A percentile compares a stretch with the other conserved stretches of the same genome.
Evolutionary conservation across 1,140 invertebrate species (phyloP).

Genomic region (Sarcophaga peregrina): DNA sequence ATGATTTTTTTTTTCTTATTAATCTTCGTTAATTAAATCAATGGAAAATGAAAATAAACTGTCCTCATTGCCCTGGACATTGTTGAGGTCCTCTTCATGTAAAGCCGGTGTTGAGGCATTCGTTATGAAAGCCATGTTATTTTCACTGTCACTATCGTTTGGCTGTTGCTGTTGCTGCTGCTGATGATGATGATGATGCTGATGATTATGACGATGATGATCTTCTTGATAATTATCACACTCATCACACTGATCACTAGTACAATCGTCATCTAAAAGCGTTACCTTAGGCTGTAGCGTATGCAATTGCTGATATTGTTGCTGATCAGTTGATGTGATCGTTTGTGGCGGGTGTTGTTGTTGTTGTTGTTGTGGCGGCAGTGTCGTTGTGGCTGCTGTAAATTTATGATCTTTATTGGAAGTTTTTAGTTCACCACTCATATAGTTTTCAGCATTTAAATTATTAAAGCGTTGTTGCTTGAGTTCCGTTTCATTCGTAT

Average conservation of each 20-base stretch:
- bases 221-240: constrained; percentile 6
- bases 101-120: background rate
- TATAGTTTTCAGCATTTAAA: constrained; percentile 53
- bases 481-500: constrained; percentile 24
- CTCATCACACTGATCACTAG: constrained; percentile 49
- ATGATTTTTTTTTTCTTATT: background rate
- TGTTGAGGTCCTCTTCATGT: background rate
- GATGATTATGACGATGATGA: background rate
- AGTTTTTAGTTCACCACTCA: background rate
- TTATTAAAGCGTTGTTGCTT: constrained; percentile 54
- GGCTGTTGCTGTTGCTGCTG: background rate
- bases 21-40: background rate
- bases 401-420: background rate
- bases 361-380: constrained; percentile 28
- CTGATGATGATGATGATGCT: background rate
- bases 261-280: constrained; percentile 58
- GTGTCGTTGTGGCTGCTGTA: constrained; percentile 37
- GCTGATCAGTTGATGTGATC: background rate
- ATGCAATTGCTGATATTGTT: constrained; percentile 41
- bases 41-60: constrained; percentile 18
- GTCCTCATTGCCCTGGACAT: background rate
- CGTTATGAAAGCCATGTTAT: background rate
- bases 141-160: background rate
- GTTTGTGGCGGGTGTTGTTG: constrained; percentile 28
- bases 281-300: constrained; percentile 60